Conservation (phyloP, 2,113 vertebrate genomes). For the Camelus dromedarius region DNA sequence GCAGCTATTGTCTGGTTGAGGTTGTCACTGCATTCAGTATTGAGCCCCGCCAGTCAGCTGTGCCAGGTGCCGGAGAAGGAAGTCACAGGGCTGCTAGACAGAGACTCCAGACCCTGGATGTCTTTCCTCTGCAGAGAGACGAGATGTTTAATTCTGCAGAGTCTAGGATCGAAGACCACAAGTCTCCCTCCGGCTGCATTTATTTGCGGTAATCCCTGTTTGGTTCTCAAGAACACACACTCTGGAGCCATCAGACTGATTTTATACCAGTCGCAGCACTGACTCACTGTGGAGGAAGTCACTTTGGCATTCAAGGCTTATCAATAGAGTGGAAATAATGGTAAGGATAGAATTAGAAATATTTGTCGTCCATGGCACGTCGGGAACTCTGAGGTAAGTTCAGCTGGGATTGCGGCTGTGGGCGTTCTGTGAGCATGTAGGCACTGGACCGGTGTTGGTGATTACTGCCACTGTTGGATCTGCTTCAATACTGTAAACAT, state of each 20-base stretch:
- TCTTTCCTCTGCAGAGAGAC: not conserved
- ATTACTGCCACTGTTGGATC: rapidly evolving
- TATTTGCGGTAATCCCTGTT: not conserved
- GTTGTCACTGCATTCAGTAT: not conserved
- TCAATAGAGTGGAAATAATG: not conserved
- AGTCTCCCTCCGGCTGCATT: not conserved
- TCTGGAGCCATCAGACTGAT: not conserved
- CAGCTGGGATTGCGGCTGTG: not conserved
- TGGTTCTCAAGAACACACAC: not conserved
- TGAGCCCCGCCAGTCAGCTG: not conserved
- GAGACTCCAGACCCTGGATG: not conserved
- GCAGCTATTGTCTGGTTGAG: not conserved
- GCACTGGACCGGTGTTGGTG: not conserved
- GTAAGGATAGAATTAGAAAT: not conserved
- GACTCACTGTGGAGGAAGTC: not conserved
- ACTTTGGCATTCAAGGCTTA: not conserved
- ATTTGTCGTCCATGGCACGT: rapidly evolving
- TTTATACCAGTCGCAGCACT: not conserved
- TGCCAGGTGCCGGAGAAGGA: not conserved
- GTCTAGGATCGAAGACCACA: not conserved
- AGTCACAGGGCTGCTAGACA: not conserved
- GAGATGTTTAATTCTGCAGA: not conserved
- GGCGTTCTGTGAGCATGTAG: too few species aligned
- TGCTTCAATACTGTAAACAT: not conserved
- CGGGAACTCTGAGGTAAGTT: not conserved